Conservation (phyloP, 2,888 invertebrate genomes). For the Mellilla xanthometata region DNA sequence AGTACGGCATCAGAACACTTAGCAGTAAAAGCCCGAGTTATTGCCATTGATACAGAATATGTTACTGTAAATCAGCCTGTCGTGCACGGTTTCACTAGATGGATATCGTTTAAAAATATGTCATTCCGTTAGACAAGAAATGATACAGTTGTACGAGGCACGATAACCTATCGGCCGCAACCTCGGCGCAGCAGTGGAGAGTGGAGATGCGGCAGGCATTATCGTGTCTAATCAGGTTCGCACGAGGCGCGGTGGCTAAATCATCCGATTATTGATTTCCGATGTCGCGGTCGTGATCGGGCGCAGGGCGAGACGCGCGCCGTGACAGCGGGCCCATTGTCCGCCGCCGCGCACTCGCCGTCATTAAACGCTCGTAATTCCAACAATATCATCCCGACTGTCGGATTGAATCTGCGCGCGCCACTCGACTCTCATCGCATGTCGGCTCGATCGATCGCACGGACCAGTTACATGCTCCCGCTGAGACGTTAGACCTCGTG, state of each 20-base stretch:
- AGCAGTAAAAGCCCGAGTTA: conserved; percentile 52
- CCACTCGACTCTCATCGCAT: conserved; percentile 51
- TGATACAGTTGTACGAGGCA: conserved; percentile 64
- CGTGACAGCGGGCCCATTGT: conserved; percentile 77
- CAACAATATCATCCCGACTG: conserved; percentile 74
- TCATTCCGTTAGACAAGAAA: conserved; percentile 66
- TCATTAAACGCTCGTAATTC: conserved; percentile 81
- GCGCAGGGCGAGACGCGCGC: conserved; percentile 67
- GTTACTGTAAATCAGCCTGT: conserved; percentile 62
- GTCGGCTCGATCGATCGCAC: conserved; percentile 44
- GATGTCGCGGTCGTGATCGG: conserved; percentile 82
- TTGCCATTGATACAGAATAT: conserved; percentile 57
- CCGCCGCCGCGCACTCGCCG: conserved; percentile 65
- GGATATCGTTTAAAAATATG: conserved; percentile 70
- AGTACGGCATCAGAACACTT: conserved; percentile 36
- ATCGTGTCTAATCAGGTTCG: conserved; percentile 82
- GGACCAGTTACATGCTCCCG: conserved; percentile 42
- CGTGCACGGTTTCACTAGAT: conserved; percentile 65
- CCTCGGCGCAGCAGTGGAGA: conserved; percentile 56
- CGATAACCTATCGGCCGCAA: conserved; percentile 74
- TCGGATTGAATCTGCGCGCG: conserved; percentile 74
- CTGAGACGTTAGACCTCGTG: conserved; percentile 48
- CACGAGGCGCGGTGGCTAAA: conserved; percentile 82
- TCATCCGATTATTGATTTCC: conserved; percentile 82
- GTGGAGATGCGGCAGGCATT: conserved; percentile 67